Base-by-base conservation (phyloP, 2,888 invertebrate species). In the Chirona hameri region DNA sequence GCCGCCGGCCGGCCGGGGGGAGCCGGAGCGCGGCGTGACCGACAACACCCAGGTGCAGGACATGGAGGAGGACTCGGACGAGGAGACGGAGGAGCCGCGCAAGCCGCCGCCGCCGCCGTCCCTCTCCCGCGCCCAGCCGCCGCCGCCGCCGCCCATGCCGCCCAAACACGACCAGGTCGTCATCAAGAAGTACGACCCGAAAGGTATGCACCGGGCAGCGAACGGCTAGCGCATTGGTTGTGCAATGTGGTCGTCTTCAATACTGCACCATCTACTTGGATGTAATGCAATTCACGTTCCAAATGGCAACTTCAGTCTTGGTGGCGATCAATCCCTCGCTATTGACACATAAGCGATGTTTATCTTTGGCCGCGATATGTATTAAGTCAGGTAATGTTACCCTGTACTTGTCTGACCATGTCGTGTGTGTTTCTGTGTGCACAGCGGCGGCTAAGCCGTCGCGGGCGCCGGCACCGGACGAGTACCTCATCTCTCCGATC, bases 101-200 rank as follows among this genome's bases (percentile, higher is more conserved):
- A n/a, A 27, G n/a, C 79, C 48, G 52, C 4, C 12, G 15, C 76
- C 79, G 48, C 52, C 79, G 79, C 79, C 48, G 79, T 14, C 79
- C 12, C 5, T 39, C 15, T 12, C 39, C 87, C 87, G 39, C 87
- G 87, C 46, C 87, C 89, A 85, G 65, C 87, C 80, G 85, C 87
- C 88, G 85, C 91, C 89, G 82, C 91, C 91, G 29, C 93, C 94
- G 0, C 94, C 95, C 60, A 87, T 95, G 85, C 96, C 97, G 12
- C 96, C 97, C 31, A 92, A 93, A 0, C 93, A 95, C 31, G 98
- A 97, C 87, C 95, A 97, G 87, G 97, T 98, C 48, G 91, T 99
- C 76, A 96, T 99, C 84, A 96, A 97, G 88, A 93, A 92, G 86
- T 99, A 99, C 88, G 96, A 99, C 91, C 99, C 99, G 0, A 99